phyloP scores from a whole-genome alignment of 2,113 vertebrate species.

The Tragelaphus buxtoni region DNA sequence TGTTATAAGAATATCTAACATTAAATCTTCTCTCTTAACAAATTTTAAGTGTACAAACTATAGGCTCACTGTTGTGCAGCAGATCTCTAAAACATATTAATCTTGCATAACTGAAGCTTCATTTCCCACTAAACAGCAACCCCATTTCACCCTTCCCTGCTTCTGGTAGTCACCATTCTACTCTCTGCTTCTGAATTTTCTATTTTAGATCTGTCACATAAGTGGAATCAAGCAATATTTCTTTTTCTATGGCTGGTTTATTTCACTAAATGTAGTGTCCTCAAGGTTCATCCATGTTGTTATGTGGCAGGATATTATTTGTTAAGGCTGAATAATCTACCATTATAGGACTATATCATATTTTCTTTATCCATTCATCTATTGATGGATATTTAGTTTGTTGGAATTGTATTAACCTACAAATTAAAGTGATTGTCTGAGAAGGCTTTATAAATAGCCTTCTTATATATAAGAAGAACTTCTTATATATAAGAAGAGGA shows the following conservation, averaged over 20 bases:
- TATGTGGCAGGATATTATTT: not conserved
- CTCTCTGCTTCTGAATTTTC: not conserved
- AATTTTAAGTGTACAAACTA: not conserved
- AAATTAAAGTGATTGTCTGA: not conserved
- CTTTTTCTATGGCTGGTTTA: not conserved
- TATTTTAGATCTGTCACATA: not conserved
- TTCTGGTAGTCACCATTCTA: not conserved
- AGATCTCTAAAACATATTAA: not conserved
- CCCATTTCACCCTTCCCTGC: too few relatives aligned
- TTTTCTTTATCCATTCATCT: not conserved
- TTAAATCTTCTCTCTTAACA: not conserved
- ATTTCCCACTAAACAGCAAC: not conserved
- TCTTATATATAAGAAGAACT: too few relatives aligned
- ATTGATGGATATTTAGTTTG: not conserved
- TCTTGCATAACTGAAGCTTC: not conserved
- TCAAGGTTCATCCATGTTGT: not conserved
- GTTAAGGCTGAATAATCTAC: not conserved
- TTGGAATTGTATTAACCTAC: not conserved
- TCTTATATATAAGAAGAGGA: not conserved
- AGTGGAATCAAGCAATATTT: not conserved
- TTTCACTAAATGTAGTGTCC: not conserved
- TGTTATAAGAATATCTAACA: not conserved
- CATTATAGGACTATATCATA: not conserved
- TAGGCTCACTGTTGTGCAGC: accelerated
- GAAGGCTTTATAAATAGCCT: not conserved